phyloP scores from a whole-genome alignment of 2,113 vertebrate species.

The Podocnemis expansa region DNA sequence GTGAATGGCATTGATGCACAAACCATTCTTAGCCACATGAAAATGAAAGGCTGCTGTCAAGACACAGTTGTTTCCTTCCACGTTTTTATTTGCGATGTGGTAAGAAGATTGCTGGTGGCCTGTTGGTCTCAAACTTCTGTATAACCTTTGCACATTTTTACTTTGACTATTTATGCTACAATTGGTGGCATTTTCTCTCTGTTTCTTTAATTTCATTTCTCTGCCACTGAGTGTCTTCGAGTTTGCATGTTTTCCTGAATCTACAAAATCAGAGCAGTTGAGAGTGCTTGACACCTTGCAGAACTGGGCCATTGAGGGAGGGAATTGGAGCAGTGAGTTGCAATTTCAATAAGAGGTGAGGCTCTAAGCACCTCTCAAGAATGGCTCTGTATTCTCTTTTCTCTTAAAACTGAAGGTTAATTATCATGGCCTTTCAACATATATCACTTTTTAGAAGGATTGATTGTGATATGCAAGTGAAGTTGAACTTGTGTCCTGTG shows the following conservation, averaged over 20 bases:
- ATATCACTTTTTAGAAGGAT: not conserved
- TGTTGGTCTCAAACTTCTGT: not conserved
- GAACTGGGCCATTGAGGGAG: not conserved
- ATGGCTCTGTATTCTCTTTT: not conserved
- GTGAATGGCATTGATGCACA: not conserved
- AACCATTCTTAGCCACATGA: not conserved
- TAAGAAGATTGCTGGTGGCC: not conserved
- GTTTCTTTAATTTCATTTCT: not conserved
- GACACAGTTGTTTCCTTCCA: not conserved
- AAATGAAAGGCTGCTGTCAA: not conserved
- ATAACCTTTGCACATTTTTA: not conserved
- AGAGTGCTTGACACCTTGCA: not conserved
- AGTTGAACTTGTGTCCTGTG: not conserved
- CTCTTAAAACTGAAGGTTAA: not conserved
- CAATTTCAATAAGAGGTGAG: not conserved
- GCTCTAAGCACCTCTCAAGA: not conserved
- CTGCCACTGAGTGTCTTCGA: not conserved
- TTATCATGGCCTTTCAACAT: not conserved
- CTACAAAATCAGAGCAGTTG: not conserved
- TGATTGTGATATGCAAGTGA: not conserved
- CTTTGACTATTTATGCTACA: not conserved
- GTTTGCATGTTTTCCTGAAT: not conserved
- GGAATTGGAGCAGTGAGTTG: not conserved
- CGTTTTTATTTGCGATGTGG: not conserved
- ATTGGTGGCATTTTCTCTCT: not conserved